Evolutionary conservation across 2,113 vertebrate species (phyloP).

Genomic region (Falco punctatus): DNA sequence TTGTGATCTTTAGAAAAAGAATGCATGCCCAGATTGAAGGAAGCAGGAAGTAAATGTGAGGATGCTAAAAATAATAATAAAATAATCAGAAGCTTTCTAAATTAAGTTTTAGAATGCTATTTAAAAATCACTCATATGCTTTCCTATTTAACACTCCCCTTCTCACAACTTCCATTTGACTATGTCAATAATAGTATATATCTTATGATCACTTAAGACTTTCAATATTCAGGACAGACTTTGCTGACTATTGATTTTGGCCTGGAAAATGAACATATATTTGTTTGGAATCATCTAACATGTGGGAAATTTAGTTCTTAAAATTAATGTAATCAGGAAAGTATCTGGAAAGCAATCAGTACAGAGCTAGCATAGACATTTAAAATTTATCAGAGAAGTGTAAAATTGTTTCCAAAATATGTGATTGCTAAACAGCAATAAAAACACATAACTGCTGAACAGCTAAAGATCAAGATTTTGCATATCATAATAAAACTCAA

Average conservation of each 20-base stretch:
- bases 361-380: background rate
- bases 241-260: background rate
- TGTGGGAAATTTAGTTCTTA: background rate
- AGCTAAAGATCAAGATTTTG: background rate
- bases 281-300: background rate
- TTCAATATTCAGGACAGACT: background rate
- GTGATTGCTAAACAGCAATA: background rate
- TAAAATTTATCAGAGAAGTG: background rate
- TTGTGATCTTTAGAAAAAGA: constrained; percentile 26
- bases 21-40: constrained; percentile 8
- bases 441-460: background rate
- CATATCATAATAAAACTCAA: background rate
- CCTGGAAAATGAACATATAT: background rate
- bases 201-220: background rate
- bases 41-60: constrained; percentile 4
- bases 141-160: background rate
- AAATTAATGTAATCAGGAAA: background rate
- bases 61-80: background rate
- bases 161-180: background rate
- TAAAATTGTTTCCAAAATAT: background rate
- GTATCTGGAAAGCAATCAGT: background rate
- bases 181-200: background rate
- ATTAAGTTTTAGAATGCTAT: background rate
- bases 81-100: background rate
- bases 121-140: background rate